Conservation (phyloP, 2,888 invertebrate species). For the Drosophila melanosoma region DNA sequence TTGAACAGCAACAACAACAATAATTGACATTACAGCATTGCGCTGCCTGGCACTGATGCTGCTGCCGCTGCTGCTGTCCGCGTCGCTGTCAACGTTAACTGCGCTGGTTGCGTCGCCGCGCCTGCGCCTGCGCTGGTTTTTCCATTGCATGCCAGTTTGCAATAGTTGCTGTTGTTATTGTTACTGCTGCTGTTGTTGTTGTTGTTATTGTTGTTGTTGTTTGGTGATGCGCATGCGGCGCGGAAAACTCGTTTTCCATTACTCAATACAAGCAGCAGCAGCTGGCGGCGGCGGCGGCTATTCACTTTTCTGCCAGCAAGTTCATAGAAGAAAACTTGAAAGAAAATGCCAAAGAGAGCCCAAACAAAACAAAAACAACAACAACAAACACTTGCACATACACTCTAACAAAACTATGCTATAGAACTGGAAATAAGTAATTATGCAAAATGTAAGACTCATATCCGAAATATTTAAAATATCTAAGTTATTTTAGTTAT, state of each 20-base stretch:
- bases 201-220: slow-evolving; percentile 40
- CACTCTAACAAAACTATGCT: background rate
- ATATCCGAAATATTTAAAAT: background rate
- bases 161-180: slow-evolving; percentile 38
- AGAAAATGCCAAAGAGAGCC: slow-evolving; percentile 55
- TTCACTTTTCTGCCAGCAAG: slow-evolving; percentile 75
- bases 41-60: slow-evolving; percentile 51
- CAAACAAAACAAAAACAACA: slow-evolving; percentile 28
- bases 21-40: slow-evolving; percentile 72
- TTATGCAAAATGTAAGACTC: background rate
- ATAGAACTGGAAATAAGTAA: background rate
- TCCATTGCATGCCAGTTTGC: slow-evolving; percentile 67
- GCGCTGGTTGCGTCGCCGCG: slow-evolving; percentile 15
- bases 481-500: background rate
- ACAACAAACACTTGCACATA: slow-evolving; percentile 20
- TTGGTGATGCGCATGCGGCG: slow-evolving; percentile 69
- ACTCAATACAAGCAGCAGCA: slow-evolving; percentile 70
- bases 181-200: slow-evolving; percentile 39
- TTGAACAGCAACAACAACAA: slow-evolving; percentile 38
- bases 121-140: slow-evolving; percentile 68
- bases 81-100: slow-evolving; percentile 12
- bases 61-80: slow-evolving; percentile 30
- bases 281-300: slow-evolving; percentile 47
- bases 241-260: slow-evolving; percentile 80
- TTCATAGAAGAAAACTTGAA: slow-evolving; percentile 72